These are phyloP conservation scores for Thecocarcelia acutangulata DNA, from an alignment of 2,888 invertebrate species.

Conservation along the genomic window DNA sequence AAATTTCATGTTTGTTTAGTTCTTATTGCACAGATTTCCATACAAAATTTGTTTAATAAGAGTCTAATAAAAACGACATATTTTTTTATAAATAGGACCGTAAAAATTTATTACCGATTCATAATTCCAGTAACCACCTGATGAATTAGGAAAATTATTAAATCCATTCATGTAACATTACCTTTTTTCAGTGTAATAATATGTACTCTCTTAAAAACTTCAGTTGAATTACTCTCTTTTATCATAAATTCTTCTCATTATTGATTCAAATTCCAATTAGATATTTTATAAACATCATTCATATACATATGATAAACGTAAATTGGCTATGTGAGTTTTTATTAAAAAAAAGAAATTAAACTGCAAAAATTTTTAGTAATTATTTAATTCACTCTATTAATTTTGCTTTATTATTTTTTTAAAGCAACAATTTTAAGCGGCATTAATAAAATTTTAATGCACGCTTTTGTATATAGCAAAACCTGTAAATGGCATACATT, in stretches of 20 bases:
- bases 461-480: conserved; percentile 40
- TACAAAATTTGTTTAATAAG: too few species aligned
- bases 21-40: too few species aligned
- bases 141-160: too few species aligned
- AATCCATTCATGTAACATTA: too few species aligned
- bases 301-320: too few species aligned
- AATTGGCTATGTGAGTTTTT: background rate
- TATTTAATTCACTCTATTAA: background rate
- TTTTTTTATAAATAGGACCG: too few species aligned
- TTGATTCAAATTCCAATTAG: conserved; percentile 28
- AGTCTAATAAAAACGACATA: too few species aligned
- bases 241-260: background rate
- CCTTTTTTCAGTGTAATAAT: background rate
- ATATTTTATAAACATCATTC: background rate
- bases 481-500: conserved; percentile 22
- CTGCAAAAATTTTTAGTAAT: too few species aligned
- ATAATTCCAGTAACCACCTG: too few species aligned
- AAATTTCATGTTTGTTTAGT: too few species aligned
- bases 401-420: background rate
- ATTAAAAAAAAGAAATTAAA: background rate
- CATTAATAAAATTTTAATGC: conserved; percentile 53
- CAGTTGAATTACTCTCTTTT: conserved; percentile 25
- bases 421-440: conserved; percentile 51
- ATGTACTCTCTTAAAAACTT: background rate
- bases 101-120: too few species aligned